Evolutionary conservation across 2,888 invertebrate species (phyloP).

Genomic region (Aromia moschata): DNA sequence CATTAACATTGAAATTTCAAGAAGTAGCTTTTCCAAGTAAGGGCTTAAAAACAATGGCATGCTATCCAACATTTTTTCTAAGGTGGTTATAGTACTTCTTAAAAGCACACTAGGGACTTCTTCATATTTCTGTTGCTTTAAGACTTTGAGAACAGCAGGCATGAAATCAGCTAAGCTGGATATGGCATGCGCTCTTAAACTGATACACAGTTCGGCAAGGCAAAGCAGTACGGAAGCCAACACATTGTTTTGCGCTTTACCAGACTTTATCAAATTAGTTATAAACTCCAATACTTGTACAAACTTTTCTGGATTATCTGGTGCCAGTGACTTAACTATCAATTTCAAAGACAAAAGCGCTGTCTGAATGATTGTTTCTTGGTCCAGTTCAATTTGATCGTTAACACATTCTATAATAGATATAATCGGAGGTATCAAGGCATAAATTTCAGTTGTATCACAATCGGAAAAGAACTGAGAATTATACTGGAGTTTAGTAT

Average conservation of each 20-base stretch:
- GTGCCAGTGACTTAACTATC: slow-evolving; percentile 77
- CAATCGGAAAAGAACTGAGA: slow-evolving; percentile 69
- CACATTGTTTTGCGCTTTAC: slow-evolving; percentile 68
- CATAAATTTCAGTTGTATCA: slow-evolving; percentile 62
- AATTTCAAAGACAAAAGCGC: slow-evolving; percentile 85
- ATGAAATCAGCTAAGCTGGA: slow-evolving; percentile 80
- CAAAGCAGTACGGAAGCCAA: slow-evolving; percentile 80
- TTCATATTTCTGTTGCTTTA: slow-evolving; percentile 70
- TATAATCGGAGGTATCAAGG: slow-evolving; percentile 70
- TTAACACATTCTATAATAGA: slow-evolving; percentile 68
- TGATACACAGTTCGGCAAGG: slow-evolving; percentile 80
- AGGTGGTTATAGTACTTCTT: slow-evolving; percentile 79
- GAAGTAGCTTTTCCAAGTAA: slow-evolving; percentile 78
- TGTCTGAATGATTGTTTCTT: slow-evolving; percentile 80
- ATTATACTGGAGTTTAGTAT: slow-evolving; percentile 78
- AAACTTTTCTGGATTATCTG: slow-evolving; percentile 75
- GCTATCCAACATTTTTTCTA: slow-evolving; percentile 84
- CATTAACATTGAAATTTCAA: slow-evolving; percentile 69
- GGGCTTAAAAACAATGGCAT: slow-evolving; percentile 86
- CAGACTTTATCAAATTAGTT: slow-evolving; percentile 69
- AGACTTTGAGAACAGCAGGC: slow-evolving; percentile 75
- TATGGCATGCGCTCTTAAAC: slow-evolving; percentile 80
- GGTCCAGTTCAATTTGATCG: slow-evolving; percentile 65
- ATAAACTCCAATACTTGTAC: slow-evolving; percentile 74
- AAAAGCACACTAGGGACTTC: slow-evolving; percentile 70